Conservation (phyloP, 2,113 vertebrate genomes). For the Actinemys pallida region DNA sequence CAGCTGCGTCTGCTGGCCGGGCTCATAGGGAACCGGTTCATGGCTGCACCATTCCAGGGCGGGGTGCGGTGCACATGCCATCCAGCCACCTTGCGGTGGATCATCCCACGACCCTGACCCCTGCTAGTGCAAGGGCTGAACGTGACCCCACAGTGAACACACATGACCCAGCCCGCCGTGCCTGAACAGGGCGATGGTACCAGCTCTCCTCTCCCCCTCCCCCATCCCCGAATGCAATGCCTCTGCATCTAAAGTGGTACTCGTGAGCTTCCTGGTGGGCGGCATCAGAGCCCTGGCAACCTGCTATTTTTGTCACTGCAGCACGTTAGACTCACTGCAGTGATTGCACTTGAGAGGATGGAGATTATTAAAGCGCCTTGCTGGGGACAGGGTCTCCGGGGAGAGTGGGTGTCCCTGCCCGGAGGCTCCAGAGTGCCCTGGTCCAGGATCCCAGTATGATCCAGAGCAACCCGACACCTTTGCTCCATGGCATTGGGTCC, state of each 20-base stretch:
- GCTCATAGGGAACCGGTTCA: not conserved
- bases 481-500: not conserved
- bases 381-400: not conserved
- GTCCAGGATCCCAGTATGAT: not conserved
- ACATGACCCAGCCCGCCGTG: not conserved
- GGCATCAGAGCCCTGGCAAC: accelerated
- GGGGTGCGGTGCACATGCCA: not conserved
- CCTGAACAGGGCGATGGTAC: not conserved
- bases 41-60: not conserved
- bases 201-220: not conserved
- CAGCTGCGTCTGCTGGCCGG: not conserved
- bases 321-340: not conserved
- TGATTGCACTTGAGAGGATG: not conserved
- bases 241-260: not conserved
- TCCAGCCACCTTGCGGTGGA: not conserved
- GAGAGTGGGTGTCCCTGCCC: not conserved
- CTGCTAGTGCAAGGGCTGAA: not conserved
- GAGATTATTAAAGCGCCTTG: not conserved
- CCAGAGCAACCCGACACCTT: not conserved
- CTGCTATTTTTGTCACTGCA: not conserved
- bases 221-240: not conserved
- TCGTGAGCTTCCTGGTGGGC: accelerated
- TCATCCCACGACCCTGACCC: not conserved
- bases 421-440: not conserved
- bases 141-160: not conserved